Conservation (phyloP, 2,888 invertebrate species). For the Xanthorhoe designata region DNA sequence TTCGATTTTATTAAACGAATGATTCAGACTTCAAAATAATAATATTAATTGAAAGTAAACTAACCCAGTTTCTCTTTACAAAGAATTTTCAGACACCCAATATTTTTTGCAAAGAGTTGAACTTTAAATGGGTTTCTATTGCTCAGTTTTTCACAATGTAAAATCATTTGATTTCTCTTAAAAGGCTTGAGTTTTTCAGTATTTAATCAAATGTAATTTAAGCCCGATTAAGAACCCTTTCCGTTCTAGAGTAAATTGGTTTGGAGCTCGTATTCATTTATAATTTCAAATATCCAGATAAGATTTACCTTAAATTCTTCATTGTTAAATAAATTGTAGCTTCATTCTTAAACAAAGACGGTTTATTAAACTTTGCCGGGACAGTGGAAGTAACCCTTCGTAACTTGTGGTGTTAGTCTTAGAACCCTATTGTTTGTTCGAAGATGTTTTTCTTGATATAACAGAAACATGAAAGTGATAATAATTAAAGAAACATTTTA, state of each 20-base stretch:
- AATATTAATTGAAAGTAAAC: background rate
- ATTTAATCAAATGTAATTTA: conserved; percentile 15
- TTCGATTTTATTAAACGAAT: no score
- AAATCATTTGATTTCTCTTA: background rate
- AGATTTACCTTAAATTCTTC: conserved; percentile 15
- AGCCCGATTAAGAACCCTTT: conserved; percentile 15
- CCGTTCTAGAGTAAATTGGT: conserved; percentile 12
- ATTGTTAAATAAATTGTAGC: conserved; percentile 31
- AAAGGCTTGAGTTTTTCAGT: conserved; percentile 1
- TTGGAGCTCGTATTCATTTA: conserved; percentile 19
- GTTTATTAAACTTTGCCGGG: conserved; percentile 41
- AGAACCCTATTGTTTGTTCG: conserved; percentile 22
- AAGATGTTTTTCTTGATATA: conserved; percentile 13
- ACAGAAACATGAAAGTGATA: conserved; percentile 5
- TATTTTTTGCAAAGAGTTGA: background rate
- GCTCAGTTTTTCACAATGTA: background rate
- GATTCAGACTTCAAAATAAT: no score
- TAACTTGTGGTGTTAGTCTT: conserved; percentile 31
- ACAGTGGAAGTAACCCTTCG: conserved; percentile 34
- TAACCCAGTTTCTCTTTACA: background rate
- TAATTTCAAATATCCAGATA: conserved; percentile 23
- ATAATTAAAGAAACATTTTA: conserved; percentile 6
- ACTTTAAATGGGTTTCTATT: background rate
- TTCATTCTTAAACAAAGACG: conserved; percentile 35
- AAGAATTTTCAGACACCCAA: background rate